Percentiles rank a stretch among this genome's conserved stretches.
phyloP scores from a whole-genome alignment of 2,113 vertebrate species.

The Leptosomus discolor region DNA sequence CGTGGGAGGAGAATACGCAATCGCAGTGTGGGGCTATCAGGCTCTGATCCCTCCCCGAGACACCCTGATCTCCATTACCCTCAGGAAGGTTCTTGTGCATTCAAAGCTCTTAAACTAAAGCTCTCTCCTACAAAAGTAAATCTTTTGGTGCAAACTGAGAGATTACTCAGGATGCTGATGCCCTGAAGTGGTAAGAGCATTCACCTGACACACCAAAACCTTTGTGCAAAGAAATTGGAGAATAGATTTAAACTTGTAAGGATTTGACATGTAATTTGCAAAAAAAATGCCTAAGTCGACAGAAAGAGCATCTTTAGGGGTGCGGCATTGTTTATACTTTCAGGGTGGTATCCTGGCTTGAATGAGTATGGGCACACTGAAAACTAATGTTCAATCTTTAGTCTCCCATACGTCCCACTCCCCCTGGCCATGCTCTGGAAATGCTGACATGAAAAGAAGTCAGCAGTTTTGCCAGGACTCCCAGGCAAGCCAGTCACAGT shows the following conservation, averaged over 20 bases:
- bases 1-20: accelerated
- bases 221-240: neutral
- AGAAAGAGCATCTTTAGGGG: neutral
- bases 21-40: neutral
- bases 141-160: neutral
- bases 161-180: neutral
- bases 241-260: neutral
- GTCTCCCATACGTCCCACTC: neutral
- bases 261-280: neutral
- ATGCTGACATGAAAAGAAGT: neutral
- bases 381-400: neutral
- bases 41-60: neutral
- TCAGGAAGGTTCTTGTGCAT: neutral
- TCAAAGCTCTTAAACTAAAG: neutral
- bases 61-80: neutral
- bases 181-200: neutral
- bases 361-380: neutral
- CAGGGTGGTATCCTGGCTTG: neutral
- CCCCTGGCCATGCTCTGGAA: neutral
- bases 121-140: neutral
- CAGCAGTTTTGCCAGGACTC: neutral
- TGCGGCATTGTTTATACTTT: neutral
- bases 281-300: neutral
- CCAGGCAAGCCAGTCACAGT: neutral
- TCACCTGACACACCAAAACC: neutral